Conservation (phyloP, 1,140 invertebrate genomes). For the Argopecten irradians region DNA sequence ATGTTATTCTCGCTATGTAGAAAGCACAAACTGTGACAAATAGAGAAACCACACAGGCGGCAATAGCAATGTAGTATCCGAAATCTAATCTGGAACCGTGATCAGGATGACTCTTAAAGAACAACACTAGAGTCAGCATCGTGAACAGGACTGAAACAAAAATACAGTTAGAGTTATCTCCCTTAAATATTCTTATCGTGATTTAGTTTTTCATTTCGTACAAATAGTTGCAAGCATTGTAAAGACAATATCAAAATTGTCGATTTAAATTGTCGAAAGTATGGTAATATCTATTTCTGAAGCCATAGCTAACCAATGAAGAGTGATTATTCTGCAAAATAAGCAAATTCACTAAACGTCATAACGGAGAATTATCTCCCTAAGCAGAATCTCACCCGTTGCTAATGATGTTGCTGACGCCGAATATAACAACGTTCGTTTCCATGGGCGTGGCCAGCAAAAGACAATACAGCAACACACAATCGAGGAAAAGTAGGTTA, state of each 20-base stretch:
- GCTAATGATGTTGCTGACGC: not conserved
- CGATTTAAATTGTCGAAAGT: no score
- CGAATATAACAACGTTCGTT: not conserved
- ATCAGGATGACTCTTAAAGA: not conserved
- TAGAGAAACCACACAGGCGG: not conserved
- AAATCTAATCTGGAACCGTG: not conserved
- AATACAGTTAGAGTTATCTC: not conserved
- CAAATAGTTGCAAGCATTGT: no score
- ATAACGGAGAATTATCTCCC: not conserved
- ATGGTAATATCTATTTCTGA: no score
- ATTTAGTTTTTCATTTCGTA: no score
- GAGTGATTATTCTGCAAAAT: no score
- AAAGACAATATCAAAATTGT: no score
- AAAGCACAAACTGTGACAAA: not conserved
- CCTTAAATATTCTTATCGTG: no score
- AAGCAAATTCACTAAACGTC: no score
- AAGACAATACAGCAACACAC: not conserved
- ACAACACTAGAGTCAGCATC: not conserved
- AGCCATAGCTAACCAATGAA: no score
- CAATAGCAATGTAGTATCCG: not conserved
- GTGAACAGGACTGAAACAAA: not conserved
- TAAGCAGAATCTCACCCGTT: not conserved
- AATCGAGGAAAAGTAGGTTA: not conserved
- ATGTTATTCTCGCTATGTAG: not conserved
- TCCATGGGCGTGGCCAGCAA: slow-evolving; percentile 12